Base-by-base conservation (phyloP, 2,797 vertebrate genomes). In the Sebastolobus altivelis region DNA sequence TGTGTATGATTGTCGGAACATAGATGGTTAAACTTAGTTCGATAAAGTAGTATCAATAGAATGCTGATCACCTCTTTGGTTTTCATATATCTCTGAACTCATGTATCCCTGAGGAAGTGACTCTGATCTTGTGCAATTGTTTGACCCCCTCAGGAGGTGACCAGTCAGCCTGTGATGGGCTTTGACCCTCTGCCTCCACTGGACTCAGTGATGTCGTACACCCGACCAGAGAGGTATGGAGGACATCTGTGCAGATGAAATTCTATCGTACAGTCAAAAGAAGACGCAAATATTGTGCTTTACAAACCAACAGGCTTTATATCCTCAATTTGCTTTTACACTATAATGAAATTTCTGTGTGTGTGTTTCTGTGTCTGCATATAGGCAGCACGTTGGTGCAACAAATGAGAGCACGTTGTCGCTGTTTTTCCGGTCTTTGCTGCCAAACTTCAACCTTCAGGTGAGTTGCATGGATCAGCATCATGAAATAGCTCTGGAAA, bases 391-490 rank as follows among this genome's bases (percentile, higher is more conserved):
- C 75, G 84, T 80, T 14, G 93, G 93, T 1, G 94, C 96, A 10
- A 90, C 97, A 81, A 97, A 96, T 0, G 97, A 97, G 91, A 99
- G 97, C 81, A 97, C 97, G 4, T 92, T 99, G 52, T 99, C 98
- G 0, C 96, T 99, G 78, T 99, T 99, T 90, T 99, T 99, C 87
- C 97, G 97, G 22, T 99, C 98, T 1, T 87, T 99, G 80, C 81
- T 99, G 94, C 98, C 98, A 85, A 99, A 97, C 89, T 99, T 99
- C 86, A 97, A 97, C 86, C 75, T 97, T 75, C 97, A 99, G 97
- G 98, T 99, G 86, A 43, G 96, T 89, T 52, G 16, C 25, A 22
- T 54, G 25, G 33, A 46, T 63, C 13, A 63, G 49, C 49, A 22
- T 8, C 2, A 37, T 16, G 18, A 60, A 49, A 40, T 40, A 4